These are phyloP conservation scores for Saxidomus purpurata DNA, from an alignment of 1,140 invertebrate genomes.

Conservation along the genomic window DNA sequence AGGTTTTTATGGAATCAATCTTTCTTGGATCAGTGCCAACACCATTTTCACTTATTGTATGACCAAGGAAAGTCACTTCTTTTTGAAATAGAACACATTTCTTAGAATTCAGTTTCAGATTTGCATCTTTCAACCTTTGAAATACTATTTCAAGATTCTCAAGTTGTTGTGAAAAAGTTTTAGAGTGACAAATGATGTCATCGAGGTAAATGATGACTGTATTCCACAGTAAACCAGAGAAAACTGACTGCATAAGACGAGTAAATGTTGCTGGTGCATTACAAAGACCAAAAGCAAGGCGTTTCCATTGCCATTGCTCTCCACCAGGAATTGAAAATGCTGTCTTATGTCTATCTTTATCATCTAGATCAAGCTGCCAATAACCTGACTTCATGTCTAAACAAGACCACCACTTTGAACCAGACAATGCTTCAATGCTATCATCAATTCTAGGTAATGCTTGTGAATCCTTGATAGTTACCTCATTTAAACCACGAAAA, in stretches of 20 bases:
- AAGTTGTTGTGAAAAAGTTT: background rate
- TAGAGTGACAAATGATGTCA: background rate
- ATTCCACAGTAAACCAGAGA: conserved; percentile 4
- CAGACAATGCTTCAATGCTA: conserved; percentile 8
- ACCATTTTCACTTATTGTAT: background rate
- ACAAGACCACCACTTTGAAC: conserved; percentile 14
- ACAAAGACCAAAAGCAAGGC: conserved; percentile 3
- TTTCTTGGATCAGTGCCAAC: conserved; percentile 20
- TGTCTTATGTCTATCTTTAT: conserved; percentile 16
- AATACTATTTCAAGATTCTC: background rate
- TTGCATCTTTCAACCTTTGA: background rate
- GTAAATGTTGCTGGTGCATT: conserved; percentile 7
- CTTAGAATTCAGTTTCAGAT: conserved; percentile 9
- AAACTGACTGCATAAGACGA: background rate
- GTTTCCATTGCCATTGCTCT: background rate
- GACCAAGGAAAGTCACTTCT: background rate
- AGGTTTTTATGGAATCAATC: conserved; percentile 40
- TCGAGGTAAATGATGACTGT: conserved; percentile 15
- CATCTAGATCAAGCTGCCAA: conserved; percentile 38
- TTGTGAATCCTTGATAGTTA: conserved; percentile 42
- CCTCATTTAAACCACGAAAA: conserved; percentile 81
- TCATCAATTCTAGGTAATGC: conserved; percentile 54
- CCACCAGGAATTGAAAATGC: conserved; percentile 37
- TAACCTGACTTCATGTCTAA: conserved; percentile 44
- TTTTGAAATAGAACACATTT: conserved; percentile 35